A percentile compares a stretch with the other conserved stretches of the same genome.
phyloP scores from a whole-genome alignment of 2,113 vertebrate genomes.

The Motacilla alba region DNA sequence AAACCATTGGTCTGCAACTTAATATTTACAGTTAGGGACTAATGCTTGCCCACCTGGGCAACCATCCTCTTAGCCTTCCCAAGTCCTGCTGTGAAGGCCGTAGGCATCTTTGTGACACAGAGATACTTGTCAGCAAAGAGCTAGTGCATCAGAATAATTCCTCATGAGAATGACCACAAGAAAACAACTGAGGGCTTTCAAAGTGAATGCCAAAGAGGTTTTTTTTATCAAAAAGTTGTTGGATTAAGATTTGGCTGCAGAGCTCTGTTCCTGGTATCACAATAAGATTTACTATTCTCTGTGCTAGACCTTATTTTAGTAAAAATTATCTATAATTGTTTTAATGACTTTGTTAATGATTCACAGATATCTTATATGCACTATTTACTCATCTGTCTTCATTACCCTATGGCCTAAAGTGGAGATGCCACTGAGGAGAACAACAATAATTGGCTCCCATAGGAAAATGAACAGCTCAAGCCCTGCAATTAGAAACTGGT shows the following conservation, averaged over 20 bases:
- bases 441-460: not conserved
- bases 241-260: not conserved
- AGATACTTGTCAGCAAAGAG: not conserved
- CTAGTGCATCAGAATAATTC: not conserved
- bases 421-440: not conserved
- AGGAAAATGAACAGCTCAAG: conserved; percentile 20
- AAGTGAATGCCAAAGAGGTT: not conserved
- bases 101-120: not conserved
- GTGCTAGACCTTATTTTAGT: not conserved
- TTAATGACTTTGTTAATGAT: conserved; percentile 28
- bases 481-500: not conserved
- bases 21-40: not conserved
- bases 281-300: not conserved
- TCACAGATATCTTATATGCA: not conserved
- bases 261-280: not conserved
- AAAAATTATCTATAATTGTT: not conserved
- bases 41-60: not conserved
- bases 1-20: not conserved
- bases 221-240: not conserved
- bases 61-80: not conserved
- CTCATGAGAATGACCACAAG: not conserved
- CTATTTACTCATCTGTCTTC: conserved; percentile 35
- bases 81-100: not conserved
- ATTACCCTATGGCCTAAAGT: not conserved
- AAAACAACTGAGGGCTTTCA: not conserved